Base-by-base conservation (phyloP, 2,113 vertebrate species). In the Gulo gulo region DNA sequence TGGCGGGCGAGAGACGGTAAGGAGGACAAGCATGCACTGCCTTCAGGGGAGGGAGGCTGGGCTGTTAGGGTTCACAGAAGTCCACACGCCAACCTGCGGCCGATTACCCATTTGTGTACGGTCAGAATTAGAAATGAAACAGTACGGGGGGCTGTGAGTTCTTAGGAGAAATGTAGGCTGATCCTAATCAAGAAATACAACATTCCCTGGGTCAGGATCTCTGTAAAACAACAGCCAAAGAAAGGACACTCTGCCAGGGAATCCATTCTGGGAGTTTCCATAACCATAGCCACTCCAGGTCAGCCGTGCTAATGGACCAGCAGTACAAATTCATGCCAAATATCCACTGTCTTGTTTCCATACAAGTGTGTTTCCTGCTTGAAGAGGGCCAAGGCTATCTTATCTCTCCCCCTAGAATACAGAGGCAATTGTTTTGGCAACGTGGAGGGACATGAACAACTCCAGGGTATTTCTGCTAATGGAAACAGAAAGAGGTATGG, bases 381-480 rank as follows among this genome's bases (percentile, higher is more conserved):
- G 7, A 18, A 80, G 61, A 79, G 8, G n/a, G 26, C 45, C 67
- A 21, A 36, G 39, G 31, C 34, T 84, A 86, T 13, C 71, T 29
- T 67, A 9, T 31, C 83, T 86, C 81, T 76, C 65, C 85, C 71
- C 73, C 34, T 42, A 20, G 23, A 85, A 57, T 11, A 86, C 14
- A 97, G 89, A 96, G 15, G 87, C n/a, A n/a, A 52, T 67, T 78
- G 57, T 78, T 93, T 21, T 50, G 31, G 45, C 65, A 74, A 91
- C 12, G 39, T 8, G 26, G n/a, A 94, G n/a, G 2, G 34, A 34
- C 6, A 15, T 1, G 14, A 15, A 74, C 31, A 79, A 69, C 76
- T 36, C 82, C 47, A 69, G 63, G 67, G 20, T 50, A 93, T 92
- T 93, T 92, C 63, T 47, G 55, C 71, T 85, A 61, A 63, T 16